phyloP scores from a whole-genome alignment of 2,888 invertebrate species.

The Metalampra italica region DNA sequence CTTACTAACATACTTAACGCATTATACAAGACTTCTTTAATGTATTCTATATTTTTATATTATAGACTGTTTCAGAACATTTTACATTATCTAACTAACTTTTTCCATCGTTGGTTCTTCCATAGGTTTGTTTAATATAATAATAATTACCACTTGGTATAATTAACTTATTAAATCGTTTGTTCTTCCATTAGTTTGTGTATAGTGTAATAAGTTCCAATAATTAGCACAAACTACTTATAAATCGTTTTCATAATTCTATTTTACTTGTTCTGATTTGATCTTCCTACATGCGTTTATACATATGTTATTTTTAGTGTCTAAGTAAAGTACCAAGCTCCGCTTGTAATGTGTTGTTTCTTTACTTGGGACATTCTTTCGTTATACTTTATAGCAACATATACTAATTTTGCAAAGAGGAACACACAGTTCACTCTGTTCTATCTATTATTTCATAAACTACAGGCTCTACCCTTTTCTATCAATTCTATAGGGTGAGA shows the following conservation, averaged over 20 bases:
- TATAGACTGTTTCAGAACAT: constrained; percentile 24
- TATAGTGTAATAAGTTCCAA: background rate
- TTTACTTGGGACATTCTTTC: background rate
- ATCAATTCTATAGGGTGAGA: too few relatives aligned
- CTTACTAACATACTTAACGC: background rate
- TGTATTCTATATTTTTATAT: constrained; percentile 19
- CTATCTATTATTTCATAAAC: too few relatives aligned
- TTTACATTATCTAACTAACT: constrained; percentile 25
- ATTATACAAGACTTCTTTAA: constrained; percentile 8
- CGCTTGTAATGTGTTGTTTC: constrained; percentile 25
- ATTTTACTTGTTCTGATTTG: constrained; percentile 6
- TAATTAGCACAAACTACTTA: constrained; percentile 21
- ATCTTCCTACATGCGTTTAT: constrained; percentile 16
- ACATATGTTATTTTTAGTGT: constrained; percentile 15
- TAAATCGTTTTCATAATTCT: constrained; percentile 10
- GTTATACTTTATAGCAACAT: background rate
- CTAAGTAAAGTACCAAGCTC: constrained; percentile 30
- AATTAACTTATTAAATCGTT: constrained; percentile 16
- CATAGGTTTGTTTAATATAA: too few relatives aligned
- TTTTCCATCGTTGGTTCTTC: constrained; percentile 5
- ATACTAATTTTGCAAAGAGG: background rate
- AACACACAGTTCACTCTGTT: constrained; percentile 8
- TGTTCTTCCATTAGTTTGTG: constrained; percentile 22
- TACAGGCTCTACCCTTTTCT: too few relatives aligned
- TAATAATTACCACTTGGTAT: too few relatives aligned